Conservation (phyloP, 2,797 vertebrate species). For the Carcharodon carcharias region DNA sequence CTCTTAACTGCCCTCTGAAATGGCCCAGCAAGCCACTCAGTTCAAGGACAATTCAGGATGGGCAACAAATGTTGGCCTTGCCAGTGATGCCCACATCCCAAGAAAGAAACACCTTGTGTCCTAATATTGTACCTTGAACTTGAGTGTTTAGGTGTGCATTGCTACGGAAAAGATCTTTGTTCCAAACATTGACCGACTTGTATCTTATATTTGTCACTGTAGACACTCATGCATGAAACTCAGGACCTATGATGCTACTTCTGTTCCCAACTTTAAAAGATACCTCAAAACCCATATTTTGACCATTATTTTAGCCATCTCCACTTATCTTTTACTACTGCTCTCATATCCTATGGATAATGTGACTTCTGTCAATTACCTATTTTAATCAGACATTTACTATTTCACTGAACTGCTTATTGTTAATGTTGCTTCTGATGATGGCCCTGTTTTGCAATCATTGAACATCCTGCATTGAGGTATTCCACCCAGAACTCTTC, state of each 20-base stretch:
- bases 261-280: not conserved
- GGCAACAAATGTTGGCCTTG: too few relatives aligned
- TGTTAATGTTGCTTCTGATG: not conserved
- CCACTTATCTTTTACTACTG: not conserved
- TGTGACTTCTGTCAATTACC: not conserved
- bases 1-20: too few relatives aligned
- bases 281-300: not conserved
- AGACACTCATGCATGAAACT: not conserved
- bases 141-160: not conserved
- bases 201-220: not conserved
- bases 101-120: not conserved
- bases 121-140: not conserved
- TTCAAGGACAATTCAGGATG: too few relatives aligned
- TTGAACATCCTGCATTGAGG: not conserved
- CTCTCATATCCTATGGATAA: not conserved
- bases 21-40: too few relatives aligned
- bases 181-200: not conserved
- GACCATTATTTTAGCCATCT: not conserved
- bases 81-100: too few relatives aligned
- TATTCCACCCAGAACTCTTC: not conserved
- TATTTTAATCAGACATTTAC: not conserved
- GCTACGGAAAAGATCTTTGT: not conserved
- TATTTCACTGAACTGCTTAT: not conserved
- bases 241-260: not conserved
- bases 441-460: not conserved